Base-by-base conservation (phyloP, 1,140 invertebrate genomes). In the Apis florea region DNA sequence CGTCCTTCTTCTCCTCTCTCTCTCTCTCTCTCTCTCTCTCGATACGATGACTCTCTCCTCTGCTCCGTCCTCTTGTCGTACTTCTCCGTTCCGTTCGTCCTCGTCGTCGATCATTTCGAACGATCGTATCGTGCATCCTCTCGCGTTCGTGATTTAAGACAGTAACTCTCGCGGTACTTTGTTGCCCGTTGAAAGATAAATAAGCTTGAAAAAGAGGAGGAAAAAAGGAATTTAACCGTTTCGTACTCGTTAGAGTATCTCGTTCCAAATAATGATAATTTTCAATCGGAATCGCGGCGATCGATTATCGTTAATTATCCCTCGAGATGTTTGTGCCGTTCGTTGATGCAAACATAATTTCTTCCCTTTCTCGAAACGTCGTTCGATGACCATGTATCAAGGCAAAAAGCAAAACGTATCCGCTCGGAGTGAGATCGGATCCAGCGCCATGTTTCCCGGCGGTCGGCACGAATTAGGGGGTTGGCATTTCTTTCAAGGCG, bases 401-500 rank as follows among this genome's bases (percentile, higher is more conserved):
- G 31, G 31, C 21, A 4, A 21, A 19, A 54, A 70, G 49, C 12
- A 4, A n/a, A 47, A 15, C 9, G 17, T 12, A 13, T 8, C 4
- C 9, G 54, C 13, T n/a, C 3, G 12, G 12, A 3, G 56, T 47
- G 40, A 17, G 56, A 47, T 47, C 31, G 26, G 19, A 24, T 61
- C 47, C 56, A 73, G 54, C 74, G 83, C 53, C 72, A 66, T 85
- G 64, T 80, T 85, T 9, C n/a, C 56, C 61, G 54, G 13, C 47
- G 26, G n/a, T 17, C 40, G 53, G 31, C n/a, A 53, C 40, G 76
- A 70, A 83, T 79, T 59, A 79, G 63, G 82, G 70, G 84, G 69
- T 86, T 82, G 90, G 90, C 88, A 90, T 92, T 90, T 92, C 91
- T 92, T 91, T 91, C 75, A 90, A 90, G 84, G 88, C 88, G 86